Evolutionary conservation across 2,888 invertebrate species (phyloP).

Genomic region (Lycocerus yunnanus): DNA sequence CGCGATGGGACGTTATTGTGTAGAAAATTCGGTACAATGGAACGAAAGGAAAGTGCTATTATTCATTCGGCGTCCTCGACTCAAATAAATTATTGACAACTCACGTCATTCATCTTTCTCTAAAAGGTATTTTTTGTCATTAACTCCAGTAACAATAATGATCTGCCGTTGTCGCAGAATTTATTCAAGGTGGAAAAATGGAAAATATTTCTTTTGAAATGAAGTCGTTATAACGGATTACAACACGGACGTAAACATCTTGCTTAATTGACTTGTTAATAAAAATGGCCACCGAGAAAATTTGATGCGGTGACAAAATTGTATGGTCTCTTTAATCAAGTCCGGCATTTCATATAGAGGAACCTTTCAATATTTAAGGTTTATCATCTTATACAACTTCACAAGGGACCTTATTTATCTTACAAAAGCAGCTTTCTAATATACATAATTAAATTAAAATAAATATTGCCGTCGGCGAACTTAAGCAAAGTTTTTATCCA

Average conservation of each 20-base stretch:
- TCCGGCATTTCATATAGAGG: background rate
- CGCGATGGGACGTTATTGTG: slow-evolving; percentile 37
- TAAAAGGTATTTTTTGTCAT: slow-evolving; percentile 27
- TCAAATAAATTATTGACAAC: slow-evolving; percentile 29
- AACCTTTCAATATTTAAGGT: background rate
- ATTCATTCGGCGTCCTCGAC: slow-evolving; percentile 24
- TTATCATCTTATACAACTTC: background rate
- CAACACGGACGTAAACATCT: background rate
- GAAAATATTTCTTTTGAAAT: slow-evolving; percentile 17
- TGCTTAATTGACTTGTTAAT: background rate
- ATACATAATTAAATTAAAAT: background rate
- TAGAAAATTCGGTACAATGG: slow-evolving; percentile 39
- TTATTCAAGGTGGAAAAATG: slow-evolving; percentile 2
- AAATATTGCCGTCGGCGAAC: background rate
- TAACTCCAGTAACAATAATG: slow-evolving; percentile 26
- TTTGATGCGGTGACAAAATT: background rate
- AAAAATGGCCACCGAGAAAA: background rate
- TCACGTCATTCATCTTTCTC: slow-evolving; percentile 26
- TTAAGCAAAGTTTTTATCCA: background rate
- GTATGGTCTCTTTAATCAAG: background rate
- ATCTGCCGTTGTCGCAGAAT: slow-evolving; percentile 12
- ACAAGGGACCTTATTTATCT: background rate
- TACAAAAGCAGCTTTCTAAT: background rate
- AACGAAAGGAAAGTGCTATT: slow-evolving; percentile 26
- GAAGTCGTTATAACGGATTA: slow-evolving; percentile 13